Conservation (phyloP, 2,888 invertebrate species). For the Eudasyphora cyanicolor region DNA sequence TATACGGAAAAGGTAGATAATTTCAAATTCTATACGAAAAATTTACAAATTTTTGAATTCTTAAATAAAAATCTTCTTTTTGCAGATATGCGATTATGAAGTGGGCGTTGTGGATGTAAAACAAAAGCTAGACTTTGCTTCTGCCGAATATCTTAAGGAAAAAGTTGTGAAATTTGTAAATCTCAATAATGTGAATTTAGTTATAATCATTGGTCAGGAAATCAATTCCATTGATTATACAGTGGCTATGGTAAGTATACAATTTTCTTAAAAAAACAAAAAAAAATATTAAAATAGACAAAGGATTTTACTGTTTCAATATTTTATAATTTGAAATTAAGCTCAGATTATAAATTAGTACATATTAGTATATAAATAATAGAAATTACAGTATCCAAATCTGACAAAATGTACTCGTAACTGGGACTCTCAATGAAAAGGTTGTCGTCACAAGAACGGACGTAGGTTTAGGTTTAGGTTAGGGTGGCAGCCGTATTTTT, state of each 20-base stretch:
- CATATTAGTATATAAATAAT: too few species aligned
- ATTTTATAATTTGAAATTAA: too few species aligned
- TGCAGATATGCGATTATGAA: constrained; percentile 78
- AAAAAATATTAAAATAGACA: not conserved
- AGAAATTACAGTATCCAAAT: too few species aligned
- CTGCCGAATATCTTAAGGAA: constrained; percentile 87
- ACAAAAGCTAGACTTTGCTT: constrained; percentile 88
- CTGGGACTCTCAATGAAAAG: too few species aligned
- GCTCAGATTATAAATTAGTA: too few species aligned
- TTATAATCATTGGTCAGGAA: constrained; percentile 87
- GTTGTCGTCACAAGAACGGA: too few species aligned
- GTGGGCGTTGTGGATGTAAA: constrained; percentile 85
- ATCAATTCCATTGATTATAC: constrained; percentile 84
- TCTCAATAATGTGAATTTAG: constrained; percentile 81
- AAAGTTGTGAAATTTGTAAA: constrained; percentile 88
- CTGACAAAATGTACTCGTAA: too few species aligned
- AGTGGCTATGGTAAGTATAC: constrained; percentile 82
- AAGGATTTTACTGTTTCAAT: too few species aligned
- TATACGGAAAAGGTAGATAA: constrained; percentile 73
- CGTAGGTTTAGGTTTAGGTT: too few species aligned
- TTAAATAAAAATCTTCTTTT: not conserved
- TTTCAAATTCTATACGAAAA: not conserved
- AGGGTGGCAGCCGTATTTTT: too few species aligned
- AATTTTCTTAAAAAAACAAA: constrained; percentile 2
- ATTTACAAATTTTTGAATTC: not conserved